Conservation (phyloP, 2,888 invertebrate species). For the Endomychus coccineus region DNA sequence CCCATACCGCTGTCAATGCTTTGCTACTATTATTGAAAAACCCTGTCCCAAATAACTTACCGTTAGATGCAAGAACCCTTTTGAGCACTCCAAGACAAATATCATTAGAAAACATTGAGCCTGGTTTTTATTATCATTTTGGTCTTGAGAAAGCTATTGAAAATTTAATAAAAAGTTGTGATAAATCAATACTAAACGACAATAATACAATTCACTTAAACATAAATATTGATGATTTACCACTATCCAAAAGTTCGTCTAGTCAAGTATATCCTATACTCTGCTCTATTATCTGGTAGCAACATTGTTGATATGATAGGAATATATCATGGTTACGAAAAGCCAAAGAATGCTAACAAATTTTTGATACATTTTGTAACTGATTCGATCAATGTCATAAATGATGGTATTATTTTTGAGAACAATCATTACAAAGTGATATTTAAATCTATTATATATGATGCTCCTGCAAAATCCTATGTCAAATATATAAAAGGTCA, state of each 20-base stretch:
- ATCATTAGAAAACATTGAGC: too few species aligned
- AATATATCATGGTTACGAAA: conserved; percentile 1
- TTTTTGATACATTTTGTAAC: not conserved
- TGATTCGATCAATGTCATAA: too few species aligned
- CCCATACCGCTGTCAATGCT: too few species aligned
- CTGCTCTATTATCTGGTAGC: not conserved
- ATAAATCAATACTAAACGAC: not conserved
- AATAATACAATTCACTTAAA: too few species aligned
- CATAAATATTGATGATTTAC: too few species aligned
- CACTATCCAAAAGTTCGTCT: too few species aligned
- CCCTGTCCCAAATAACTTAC: too few species aligned
- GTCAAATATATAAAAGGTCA: conserved; percentile 9
- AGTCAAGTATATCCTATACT: conserved; percentile 26
- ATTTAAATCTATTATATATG: conserved; percentile 11
- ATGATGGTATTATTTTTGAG: not conserved
- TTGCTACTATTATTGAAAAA: too few species aligned
- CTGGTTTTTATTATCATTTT: too few species aligned
- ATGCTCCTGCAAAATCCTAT: conserved; percentile 12
- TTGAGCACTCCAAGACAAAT: too few species aligned
- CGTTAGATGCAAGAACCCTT: too few species aligned
- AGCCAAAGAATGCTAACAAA: conserved; percentile 2
- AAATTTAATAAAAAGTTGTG: not conserved
- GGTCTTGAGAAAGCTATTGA: conserved; percentile 1
- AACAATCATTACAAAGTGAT: not conserved
- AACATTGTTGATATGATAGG: not conserved